phyloP scores from a whole-genome alignment of 2,888 invertebrate genomes.

The Abrostola triplasia region DNA sequence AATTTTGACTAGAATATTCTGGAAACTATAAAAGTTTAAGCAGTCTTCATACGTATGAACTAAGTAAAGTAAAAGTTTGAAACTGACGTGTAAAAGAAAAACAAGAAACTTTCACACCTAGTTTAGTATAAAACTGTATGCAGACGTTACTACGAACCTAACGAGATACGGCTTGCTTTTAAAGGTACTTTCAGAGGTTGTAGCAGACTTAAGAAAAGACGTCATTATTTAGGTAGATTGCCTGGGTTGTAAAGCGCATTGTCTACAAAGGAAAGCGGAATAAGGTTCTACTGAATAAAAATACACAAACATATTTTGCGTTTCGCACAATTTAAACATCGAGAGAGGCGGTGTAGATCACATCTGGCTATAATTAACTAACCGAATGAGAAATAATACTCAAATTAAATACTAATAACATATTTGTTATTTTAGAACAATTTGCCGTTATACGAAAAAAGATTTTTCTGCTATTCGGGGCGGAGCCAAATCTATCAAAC shows the following conservation, averaged over 20 bases:
- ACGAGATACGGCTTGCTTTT: slow-evolving; percentile 48
- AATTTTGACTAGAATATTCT: neutral
- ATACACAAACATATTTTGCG: slow-evolving; percentile 17
- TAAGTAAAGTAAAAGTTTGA: slow-evolving; percentile 22
- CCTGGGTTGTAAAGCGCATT: slow-evolving; percentile 45
- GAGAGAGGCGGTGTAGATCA: too few species aligned
- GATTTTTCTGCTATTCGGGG: too few species aligned
- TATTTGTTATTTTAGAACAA: too few species aligned
- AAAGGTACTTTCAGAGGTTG: slow-evolving; percentile 33
- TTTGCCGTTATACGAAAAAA: too few species aligned
- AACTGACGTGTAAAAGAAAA: slow-evolving; percentile 27
- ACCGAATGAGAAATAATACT: too few species aligned
- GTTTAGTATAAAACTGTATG: slow-evolving; percentile 36
- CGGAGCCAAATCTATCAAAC: too few species aligned
- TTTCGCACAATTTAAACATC: neutral
- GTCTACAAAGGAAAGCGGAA: slow-evolving; percentile 30
- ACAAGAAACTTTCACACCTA: slow-evolving; percentile 27
- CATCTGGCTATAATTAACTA: too few species aligned
- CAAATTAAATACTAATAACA: too few species aligned
- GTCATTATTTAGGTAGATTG: slow-evolving; percentile 52
- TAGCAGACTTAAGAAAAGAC: slow-evolving; percentile 34
- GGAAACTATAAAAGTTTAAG: slow-evolving; percentile 3
- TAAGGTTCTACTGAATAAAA: slow-evolving; percentile 31
- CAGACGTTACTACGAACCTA: slow-evolving; percentile 20
- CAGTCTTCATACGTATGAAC: slow-evolving; percentile 1